Evolutionary conservation across 2,888 invertebrate species (phyloP), one percentile per base, ranked within the genome.

Genomic region (Drosophila emarginata): DNA sequence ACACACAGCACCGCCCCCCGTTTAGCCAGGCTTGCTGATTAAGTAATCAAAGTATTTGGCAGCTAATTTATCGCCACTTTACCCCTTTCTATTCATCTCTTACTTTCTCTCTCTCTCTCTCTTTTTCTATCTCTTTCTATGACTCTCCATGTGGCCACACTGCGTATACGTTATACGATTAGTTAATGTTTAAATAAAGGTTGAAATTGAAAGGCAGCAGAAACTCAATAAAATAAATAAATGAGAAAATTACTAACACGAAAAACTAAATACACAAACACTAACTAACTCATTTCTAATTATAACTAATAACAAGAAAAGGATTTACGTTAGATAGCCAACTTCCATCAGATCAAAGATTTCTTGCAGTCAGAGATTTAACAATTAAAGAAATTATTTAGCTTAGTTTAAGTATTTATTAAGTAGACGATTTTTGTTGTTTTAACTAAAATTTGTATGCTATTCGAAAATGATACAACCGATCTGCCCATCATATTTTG

Each of bases 1-100:
- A 40, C 40, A 40, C 40, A 40, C 26, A 45, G 21, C 21, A 45
- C 18, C 45, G 11, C 45, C 45, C 45, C 12, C 58, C 78, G 65
- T 69, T 72, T 73, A 71, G 67, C 67, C 67, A 40, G 63, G 65
- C 52, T 61, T 72, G 69, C 78, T 85, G 84, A 85, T 88, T 85
- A 85, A 80, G 88, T 83, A 85, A 88, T 85, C 88, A 86, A 88
- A 85, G 87, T 80, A 84, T 88, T 85, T 85, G 88, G 80, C 74
- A 88, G 88, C 79, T 88, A 88, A 88, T 85, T 84, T 88, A 85
- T 88, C 67, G 88, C 72, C 78, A 65, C 78, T 66, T 59, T 57
- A 50, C 67, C 67, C 66, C 69, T 65, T 75, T 76, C 73, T 75
- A 9, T 18, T 11, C 14, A 11, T 18, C 9, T 18, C 15, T 15